Evolutionary conservation across 1,140 invertebrate genomes (phyloP), one percentile per base, ranked within the genome.

Genomic region (Psilanteris sp.): DNA sequence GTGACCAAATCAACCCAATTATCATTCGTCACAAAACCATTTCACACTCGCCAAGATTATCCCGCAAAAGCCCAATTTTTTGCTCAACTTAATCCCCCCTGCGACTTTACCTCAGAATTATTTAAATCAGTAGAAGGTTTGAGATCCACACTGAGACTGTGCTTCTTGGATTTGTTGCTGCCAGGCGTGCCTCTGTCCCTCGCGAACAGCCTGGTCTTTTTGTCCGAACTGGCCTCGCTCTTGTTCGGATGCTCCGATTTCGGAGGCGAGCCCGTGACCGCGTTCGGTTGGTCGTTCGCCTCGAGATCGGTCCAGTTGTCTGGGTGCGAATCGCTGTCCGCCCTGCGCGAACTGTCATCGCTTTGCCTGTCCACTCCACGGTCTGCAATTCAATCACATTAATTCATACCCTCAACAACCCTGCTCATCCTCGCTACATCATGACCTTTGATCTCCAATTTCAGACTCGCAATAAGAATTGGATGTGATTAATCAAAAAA

Each of bases 101-200:
- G n/a, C n/a, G n/a, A 20, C 4, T 18, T 73, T 61, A 89, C 87
- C 79, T 89, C 87, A 3, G 84, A 71, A 50, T 62, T 88, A 57
- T 85, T 88, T 37, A 85, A 64, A 31, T 88, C 87, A 5, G 74
- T 52, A 0, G 85, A 74, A 2, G 87, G 86, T 54, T 88, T 89
- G 2, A 89, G 66, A 37, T 89, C 87, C n/a, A 89, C 86, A 48
- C 86, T 87, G 0, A 94, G 88, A 10, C 93, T 93, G 82, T 93
- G 92, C 87, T 95, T 95, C 81, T 94, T 93, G 57, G 93, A 93
- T 43, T 92, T 92, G 31, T 90, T 91, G 57, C 87, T 89, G 14
- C 88, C 90, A 1, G 92, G 92, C 0, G 91, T 91, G 4, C 84
- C 82, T 26, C 85, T 79, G 52, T 89, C 87, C 13, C 87, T 80